Percentiles rank a stretch among this genome's conserved stretches.
Evolutionary conservation across 2,888 invertebrate genomes (phyloP).

Genomic region (Macaria liturata): DNA sequence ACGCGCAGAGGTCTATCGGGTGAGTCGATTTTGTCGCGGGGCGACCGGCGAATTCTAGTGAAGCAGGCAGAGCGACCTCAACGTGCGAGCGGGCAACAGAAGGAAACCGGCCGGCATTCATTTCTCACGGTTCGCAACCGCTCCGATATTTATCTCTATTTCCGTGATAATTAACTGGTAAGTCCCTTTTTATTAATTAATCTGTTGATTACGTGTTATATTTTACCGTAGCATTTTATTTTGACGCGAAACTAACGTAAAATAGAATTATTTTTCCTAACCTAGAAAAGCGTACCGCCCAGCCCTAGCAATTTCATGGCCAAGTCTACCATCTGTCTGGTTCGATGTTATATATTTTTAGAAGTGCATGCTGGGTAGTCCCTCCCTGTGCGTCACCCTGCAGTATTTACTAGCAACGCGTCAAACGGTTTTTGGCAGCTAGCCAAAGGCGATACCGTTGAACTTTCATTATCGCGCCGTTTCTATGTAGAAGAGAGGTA

Average conservation of each 20-base stretch:
- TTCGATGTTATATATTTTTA: conserved; percentile 33
- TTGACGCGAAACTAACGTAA: not conserved
- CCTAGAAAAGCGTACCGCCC: conserved; percentile 13
- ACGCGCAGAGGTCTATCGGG: conserved; percentile 65
- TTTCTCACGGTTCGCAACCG: conserved; percentile 70
- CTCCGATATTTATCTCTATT: conserved; percentile 54
- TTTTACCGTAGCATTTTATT: not conserved
- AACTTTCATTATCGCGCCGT: conserved; percentile 42
- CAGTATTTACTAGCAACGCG: conserved; percentile 12
- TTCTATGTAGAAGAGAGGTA: conserved; percentile 1
- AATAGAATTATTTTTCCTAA: conserved; percentile 6
- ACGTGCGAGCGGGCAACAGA: conserved; percentile 63
- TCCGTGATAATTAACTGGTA: conserved; percentile 52
- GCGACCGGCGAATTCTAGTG: conserved; percentile 61
- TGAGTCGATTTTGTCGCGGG: conserved; percentile 64
- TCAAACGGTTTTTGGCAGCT: conserved; percentile 35
- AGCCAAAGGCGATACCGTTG: conserved; percentile 42
- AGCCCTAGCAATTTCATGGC: conserved; percentile 23
- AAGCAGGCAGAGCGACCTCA: conserved; percentile 69
- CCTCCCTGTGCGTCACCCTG: conserved; percentile 26
- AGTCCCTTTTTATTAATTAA: conserved; percentile 37
- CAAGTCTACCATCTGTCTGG: conserved; percentile 35
- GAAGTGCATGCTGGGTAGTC: conserved; percentile 29
- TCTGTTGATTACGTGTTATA: not conserved
- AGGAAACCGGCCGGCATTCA: conserved; percentile 72